Evolutionary conservation across 2,113 vertebrate species (phyloP), one percentile per base, ranked within the genome.

Genomic region (Ageneiosus marmoratus): DNA sequence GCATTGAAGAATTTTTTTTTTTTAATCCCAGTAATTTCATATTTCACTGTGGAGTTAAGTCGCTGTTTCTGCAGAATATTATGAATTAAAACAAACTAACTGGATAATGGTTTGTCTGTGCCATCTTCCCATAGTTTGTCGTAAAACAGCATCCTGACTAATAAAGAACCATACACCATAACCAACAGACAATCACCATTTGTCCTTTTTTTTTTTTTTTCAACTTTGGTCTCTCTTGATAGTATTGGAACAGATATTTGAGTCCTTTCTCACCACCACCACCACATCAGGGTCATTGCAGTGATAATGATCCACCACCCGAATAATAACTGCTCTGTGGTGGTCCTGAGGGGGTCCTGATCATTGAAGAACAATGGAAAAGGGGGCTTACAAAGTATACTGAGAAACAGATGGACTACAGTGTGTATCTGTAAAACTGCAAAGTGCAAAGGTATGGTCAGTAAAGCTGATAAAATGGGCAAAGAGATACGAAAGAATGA

Each of bases 111-210:
- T 69, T 11, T 5, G 20, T 69, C 46, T 15, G 46, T 8, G 60
- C 73, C 67, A 63, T 46, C 1, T 85, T 86, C 88, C 74, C 76
- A 69, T 56, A 85, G 73, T 81, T 85, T 83, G 86, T 89, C 81
- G 86, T 51, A 51, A 84, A 84, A 88, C 89, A 90, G 90, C 41
- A 48, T 48, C 44, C 48, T n/a, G 44, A 53, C 18, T 70, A 55
- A 78, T 55, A 37, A 62, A 37, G 48, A 75, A 50, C 63, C 12
- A 22, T 72, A 62, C 73, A 50, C 44, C 60, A 69, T 72, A 15
- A 62, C 22, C 56, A 60, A 34, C 29, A 77, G 10, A 29, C n/a
- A 62, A 29, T 34, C 37, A 44, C 15, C 55, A 73, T 29, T 12
- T 50, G 46, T 16, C n/a, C 55, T 72, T 48, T 32, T 27, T 22